These are phyloP conservation scores for Ophion costatus DNA, from an alignment of 2,888 invertebrate genomes.

Conservation along the genomic window DNA sequence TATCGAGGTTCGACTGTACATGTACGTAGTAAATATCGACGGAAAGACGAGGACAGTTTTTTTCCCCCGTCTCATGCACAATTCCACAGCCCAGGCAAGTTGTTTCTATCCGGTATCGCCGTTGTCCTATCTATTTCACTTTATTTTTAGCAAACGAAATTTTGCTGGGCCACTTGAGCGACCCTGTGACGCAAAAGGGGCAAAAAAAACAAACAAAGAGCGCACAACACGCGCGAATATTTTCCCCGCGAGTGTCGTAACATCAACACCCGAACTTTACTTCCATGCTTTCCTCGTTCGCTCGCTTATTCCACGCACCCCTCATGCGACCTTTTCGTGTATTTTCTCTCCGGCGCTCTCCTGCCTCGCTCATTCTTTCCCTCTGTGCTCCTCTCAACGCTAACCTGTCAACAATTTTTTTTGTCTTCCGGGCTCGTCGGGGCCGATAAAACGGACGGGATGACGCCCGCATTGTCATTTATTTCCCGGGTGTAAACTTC, in stretches of 20 bases:
- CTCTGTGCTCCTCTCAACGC: constrained; percentile 25
- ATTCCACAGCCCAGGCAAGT: background rate
- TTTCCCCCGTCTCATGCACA: background rate
- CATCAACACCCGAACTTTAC: constrained; percentile 18
- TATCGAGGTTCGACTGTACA: too few relatives aligned
- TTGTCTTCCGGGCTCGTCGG: constrained; percentile 43
- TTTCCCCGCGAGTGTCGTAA: constrained; percentile 43
- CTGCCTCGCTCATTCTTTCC: background rate
- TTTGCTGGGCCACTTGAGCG: constrained; percentile 1
- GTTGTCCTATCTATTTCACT: constrained; percentile 25
- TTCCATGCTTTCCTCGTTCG: constrained; percentile 30
- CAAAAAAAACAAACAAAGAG: constrained; percentile 12
- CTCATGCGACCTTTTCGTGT: constrained; percentile 16
- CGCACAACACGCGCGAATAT: constrained; percentile 24
- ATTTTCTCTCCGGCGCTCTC: background rate
- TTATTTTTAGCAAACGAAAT: constrained; percentile 17
- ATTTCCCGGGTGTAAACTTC: constrained; percentile 64
- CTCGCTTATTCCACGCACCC: constrained; percentile 16
- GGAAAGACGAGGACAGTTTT: background rate
- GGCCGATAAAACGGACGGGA: constrained; percentile 40
- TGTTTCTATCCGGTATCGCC: constrained; percentile 5
- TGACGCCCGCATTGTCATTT: constrained; percentile 44
- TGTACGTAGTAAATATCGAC: background rate
- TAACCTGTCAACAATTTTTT: constrained; percentile 60
- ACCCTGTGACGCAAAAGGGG: constrained; percentile 12